Conservation (phyloP, 2,888 invertebrate genomes). For the Melanostoma mellinum region DNA sequence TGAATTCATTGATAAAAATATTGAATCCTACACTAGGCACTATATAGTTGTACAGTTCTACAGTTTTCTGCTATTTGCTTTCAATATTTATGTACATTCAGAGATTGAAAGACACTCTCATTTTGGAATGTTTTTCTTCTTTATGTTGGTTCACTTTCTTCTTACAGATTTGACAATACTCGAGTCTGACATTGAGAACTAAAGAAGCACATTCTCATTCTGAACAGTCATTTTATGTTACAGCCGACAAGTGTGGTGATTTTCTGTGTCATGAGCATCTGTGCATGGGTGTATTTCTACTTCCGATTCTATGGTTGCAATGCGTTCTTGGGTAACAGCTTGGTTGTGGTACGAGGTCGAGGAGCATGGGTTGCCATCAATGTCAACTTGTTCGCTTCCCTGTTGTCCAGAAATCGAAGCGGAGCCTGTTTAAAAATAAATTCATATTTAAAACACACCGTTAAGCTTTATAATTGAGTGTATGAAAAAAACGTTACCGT, state of each 20-base stretch:
- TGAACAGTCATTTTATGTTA: conserved; percentile 7
- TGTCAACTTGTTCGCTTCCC: conserved; percentile 17
- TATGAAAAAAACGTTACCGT: conserved; percentile 63
- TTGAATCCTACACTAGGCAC: no score
- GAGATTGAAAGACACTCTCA: no score
- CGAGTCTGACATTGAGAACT: no score
- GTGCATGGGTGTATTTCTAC: conserved; percentile 46
- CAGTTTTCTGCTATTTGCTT: no score
- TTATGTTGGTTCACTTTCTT: no score
- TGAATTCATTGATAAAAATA: no score
- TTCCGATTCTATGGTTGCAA: conserved; percentile 33
- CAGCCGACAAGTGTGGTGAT: conserved; percentile 55
- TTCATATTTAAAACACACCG: neutral
- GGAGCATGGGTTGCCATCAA: conserved; percentile 12
- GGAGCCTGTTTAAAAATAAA: neutral
- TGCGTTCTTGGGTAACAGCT: conserved; percentile 20
- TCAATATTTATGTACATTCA: no score
- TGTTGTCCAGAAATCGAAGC: neutral
- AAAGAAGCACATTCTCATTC: no score
- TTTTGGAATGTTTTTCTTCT: no score
- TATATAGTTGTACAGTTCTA: no score
- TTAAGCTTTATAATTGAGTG: neutral
- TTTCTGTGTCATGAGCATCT: conserved; percentile 46
- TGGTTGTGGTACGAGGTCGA: conserved; percentile 22
- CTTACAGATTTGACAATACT: no score